Percentiles rank a stretch among this genome's conserved stretches.
Conservation (phyloP, 2,113 vertebrate genomes). For the Setophaga kirtlandii region DNA sequence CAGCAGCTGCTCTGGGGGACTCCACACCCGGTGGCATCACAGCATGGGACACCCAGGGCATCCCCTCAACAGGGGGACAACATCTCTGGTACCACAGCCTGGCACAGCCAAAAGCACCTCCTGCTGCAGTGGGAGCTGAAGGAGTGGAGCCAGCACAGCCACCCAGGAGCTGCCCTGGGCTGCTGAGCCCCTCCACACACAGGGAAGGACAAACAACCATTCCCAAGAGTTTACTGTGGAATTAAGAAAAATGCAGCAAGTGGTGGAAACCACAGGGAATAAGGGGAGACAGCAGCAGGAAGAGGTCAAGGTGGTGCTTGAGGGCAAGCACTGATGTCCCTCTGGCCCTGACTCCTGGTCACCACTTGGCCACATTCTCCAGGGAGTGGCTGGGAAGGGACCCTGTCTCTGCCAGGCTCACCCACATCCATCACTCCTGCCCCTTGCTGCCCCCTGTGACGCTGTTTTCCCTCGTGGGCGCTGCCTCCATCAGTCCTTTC, state of each 20-base stretch:
- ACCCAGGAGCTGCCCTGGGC: not conserved
- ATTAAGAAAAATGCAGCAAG: not conserved
- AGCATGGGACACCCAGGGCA: not conserved
- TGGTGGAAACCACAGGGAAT: not conserved
- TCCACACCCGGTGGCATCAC: not conserved
- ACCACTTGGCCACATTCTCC: not conserved
- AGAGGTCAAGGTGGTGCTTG: not conserved
- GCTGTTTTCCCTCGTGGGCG: fast-evolving
- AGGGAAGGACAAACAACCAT: not conserved
- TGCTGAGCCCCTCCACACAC: not conserved
- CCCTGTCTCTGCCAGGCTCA: not conserved
- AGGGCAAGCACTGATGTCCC: not conserved
- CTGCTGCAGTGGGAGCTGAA: not conserved
- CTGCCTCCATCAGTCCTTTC: not conserved
- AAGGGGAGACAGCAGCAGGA: not conserved
- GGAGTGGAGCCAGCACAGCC: fast-evolving
- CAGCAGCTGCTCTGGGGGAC: fast-evolving
- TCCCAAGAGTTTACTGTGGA: fast-evolving
- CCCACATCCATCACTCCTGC: not conserved
- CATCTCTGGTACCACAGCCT: not conserved
- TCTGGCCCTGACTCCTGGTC: fast-evolving
- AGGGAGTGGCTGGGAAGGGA: not conserved
- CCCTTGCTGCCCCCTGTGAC: not conserved
- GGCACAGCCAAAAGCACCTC: not conserved
- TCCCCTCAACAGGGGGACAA: not conserved